Evolutionary conservation across 2,113 vertebrate genomes (phyloP), one percentile per base, ranked within the genome.

Genomic region (Leptodactylus fuscus): DNA sequence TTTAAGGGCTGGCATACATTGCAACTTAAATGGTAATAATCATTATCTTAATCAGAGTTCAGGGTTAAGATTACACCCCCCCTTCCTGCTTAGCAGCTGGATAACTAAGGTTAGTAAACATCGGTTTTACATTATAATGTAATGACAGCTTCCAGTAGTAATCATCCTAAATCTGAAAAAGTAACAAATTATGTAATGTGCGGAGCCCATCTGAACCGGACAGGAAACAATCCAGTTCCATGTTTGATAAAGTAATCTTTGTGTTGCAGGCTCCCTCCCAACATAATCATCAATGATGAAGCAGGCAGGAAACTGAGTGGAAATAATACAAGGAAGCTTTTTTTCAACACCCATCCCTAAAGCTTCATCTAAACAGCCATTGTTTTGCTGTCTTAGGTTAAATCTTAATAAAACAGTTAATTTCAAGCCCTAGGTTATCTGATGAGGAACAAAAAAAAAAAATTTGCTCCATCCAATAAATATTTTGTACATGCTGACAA

Each of bases 271-370:
- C 85, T 92, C 78, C 87, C 71, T 83, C 82, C 82, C 73, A 67
- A 85, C 73, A 77, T 51, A 87, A 83, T 88, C 48, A 81, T 73
- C 16, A 44, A 58, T 87, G 88, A 90, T 58, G 87, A 92, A 87
- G 87, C 82, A 87, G 91, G 88, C 91, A 92, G 91, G 90, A 93
- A 93, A 90, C n/a, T 48, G n/a, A 87, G 87, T 10, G 0, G 91
- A 89, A 89, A 88, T 91, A 90, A 91, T 90, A 77, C 22, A 87
- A 90, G 85, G 88, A 92, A 94, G 88, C n/a, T 69, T 88, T 87
- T 90, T 79, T 91, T 91, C 89, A 91, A 87, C 88, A 89, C 58
- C 87, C 83, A 87, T 87, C 53, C 70, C 87, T 85, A 87, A 92
- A 83, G 41, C 87, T 90, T 91, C 86, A 85, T 87, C 34, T 87